Conservation (phyloP, 2,888 invertebrate species). For the Macrosiphum euphorbiae region DNA sequence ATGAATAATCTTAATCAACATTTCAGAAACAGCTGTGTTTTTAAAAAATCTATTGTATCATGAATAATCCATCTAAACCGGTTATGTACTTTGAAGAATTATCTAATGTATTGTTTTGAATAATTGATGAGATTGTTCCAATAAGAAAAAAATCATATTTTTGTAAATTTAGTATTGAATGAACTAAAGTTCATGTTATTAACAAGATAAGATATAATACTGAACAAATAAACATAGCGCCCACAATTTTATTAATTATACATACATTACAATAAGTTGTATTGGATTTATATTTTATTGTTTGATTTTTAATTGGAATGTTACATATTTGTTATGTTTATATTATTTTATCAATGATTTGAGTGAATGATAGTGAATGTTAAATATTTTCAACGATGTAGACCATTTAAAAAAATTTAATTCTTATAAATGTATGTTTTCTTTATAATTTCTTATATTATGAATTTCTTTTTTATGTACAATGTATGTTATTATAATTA, state of each 20-base stretch:
- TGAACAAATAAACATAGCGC: slow-evolving; percentile 30
- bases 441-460: not conserved
- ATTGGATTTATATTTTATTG: slow-evolving; percentile 19
- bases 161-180: not conserved
- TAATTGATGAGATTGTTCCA: not conserved
- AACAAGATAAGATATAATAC: slow-evolving; percentile 38
- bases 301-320: slow-evolving; percentile 43
- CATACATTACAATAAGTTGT: not conserved
- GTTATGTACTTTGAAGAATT: not conserved
- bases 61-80: not conserved
- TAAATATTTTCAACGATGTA: slow-evolving; percentile 19
- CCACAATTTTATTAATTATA: slow-evolving; percentile 16
- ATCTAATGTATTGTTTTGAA: not conserved
- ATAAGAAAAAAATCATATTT: not conserved
- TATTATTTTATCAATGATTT: slow-evolving; percentile 43
- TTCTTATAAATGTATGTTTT: not conserved
- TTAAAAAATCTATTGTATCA: not conserved
- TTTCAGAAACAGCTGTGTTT: not conserved
- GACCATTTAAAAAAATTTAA: not conserved
- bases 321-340: slow-evolving; percentile 15
- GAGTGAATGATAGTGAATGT: not conserved
- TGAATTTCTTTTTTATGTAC: not conserved
- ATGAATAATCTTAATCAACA: slow-evolving; percentile 4
- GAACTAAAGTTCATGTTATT: not conserved
- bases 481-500: not conserved